Percentiles rank a stretch among this genome's conserved stretches.
Evolutionary conservation across 2,113 vertebrate species (phyloP).

Genomic region (Lepidothrix coronata): DNA sequence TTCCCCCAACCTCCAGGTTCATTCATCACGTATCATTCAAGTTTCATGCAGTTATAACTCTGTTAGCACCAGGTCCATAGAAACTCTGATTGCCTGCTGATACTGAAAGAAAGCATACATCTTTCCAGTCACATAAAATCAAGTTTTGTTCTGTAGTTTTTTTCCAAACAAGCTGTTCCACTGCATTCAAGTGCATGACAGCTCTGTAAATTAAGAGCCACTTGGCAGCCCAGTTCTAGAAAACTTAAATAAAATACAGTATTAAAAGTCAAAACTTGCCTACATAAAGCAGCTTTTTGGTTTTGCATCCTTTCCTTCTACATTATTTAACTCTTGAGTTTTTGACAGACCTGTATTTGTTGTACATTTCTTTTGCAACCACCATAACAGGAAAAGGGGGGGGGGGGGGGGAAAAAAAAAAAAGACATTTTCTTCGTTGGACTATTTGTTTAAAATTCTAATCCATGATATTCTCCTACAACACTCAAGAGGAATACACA

Average conservation of each 20-base stretch:
- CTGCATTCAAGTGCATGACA: neutral
- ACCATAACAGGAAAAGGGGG: neutral
- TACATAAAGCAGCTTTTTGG: neutral
- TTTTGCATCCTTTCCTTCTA: neutral
- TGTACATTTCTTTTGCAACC: neutral
- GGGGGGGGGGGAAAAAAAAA: neutral
- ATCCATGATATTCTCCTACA: neutral
- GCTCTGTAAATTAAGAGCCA: neutral
- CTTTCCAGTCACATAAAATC: constrained; percentile 19
- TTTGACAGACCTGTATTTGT: neutral
- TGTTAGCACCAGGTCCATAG: constrained; percentile 20
- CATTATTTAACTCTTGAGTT: neutral
- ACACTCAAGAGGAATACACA: neutral
- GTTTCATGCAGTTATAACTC: constrained; percentile 40
- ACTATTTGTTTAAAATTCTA: neutral
- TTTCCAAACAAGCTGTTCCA: constrained; percentile 5
- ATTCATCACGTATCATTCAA: neutral
- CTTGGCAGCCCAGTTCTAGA: neutral
- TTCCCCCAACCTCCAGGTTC: neutral
- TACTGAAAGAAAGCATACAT: neutral
- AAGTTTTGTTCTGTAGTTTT: neutral
- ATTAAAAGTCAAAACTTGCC: neutral
- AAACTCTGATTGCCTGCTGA: constrained; percentile 3
- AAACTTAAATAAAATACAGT: neutral
- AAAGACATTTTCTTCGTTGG: neutral